These are phyloP conservation scores for Mormyrops boulengeri DNA, from an alignment of 2,797 vertebrate genomes.

Conservation along the genomic window DNA sequence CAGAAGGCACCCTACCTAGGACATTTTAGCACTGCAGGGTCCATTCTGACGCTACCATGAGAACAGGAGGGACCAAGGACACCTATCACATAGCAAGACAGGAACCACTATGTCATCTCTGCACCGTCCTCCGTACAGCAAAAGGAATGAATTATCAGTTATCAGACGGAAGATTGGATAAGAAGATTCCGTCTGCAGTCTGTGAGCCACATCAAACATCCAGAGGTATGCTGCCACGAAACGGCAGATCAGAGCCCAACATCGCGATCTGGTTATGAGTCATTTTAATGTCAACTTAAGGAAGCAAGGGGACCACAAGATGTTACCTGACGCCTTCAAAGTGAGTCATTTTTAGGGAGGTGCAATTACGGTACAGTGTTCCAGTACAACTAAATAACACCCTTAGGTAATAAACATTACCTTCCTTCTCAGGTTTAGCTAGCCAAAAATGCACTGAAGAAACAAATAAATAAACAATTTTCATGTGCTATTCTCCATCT, in stretches of 20 bases:
- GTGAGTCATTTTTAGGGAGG: background rate
- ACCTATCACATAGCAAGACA: slow-evolving; percentile 48
- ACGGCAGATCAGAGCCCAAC: slow-evolving; percentile 28
- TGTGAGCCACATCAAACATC: background rate
- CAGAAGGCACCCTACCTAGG: slow-evolving; percentile 20
- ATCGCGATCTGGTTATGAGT: slow-evolving; percentile 19
- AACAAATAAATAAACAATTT: background rate
- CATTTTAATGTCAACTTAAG: slow-evolving; percentile 34
- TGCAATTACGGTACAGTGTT: slow-evolving; percentile 30
- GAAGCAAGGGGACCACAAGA: background rate
- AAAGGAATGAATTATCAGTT: background rate
- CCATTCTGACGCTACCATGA: slow-evolving; percentile 42
- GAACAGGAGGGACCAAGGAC: slow-evolving; percentile 52
- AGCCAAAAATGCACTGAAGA: background rate
- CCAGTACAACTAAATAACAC: slow-evolving; percentile 37
- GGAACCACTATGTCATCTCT: slow-evolving; percentile 45
- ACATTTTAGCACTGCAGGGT: slow-evolving; percentile 16
- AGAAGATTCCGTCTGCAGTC: background rate
- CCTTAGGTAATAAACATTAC: background rate
- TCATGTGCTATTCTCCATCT: background rate
- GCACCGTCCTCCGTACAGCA: slow-evolving; percentile 26
- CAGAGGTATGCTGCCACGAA: background rate
- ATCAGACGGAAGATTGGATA: background rate
- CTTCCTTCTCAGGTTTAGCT: background rate
- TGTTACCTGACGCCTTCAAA: background rate